These are phyloP conservation scores for Trididemnum clinides DNA, from an alignment of 23 tunicate species.

Conservation along the genomic window DNA sequence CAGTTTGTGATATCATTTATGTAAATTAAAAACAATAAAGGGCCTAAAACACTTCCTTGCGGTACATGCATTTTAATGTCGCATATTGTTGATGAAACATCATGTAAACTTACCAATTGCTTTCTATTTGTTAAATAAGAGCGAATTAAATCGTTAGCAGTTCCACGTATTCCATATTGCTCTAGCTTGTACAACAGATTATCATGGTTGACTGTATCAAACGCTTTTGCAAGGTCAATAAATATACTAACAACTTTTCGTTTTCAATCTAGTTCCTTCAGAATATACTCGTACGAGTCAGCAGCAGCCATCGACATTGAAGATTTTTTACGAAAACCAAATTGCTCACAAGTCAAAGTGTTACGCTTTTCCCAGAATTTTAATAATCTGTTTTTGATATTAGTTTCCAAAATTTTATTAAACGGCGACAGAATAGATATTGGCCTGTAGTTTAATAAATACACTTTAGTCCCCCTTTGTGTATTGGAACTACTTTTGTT, in stretches of 20 bases:
- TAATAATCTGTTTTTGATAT: too few relatives aligned
- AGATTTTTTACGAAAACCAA: too few relatives aligned
- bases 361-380: too few relatives aligned
- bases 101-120: not conserved
- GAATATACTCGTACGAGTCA: too few relatives aligned
- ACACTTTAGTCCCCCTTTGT: too few relatives aligned
- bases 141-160: not conserved
- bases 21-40: constrained; percentile 4
- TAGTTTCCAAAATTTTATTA: too few relatives aligned
- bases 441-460: too few relatives aligned
- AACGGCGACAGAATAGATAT: too few relatives aligned
- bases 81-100: not conserved
- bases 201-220: constrained; percentile 25
- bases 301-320: too few relatives aligned
- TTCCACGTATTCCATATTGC: constrained; percentile 13
- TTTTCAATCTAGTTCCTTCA: not conserved
- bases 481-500: too few relatives aligned
- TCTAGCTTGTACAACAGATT: constrained; percentile 10
- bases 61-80: not conserved
- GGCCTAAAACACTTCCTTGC: constrained; percentile 25
- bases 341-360: too few relatives aligned
- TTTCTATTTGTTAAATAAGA: constrained; percentile 5
- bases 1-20: constrained; percentile 16
- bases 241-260: not conserved
- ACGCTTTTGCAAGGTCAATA: constrained; percentile 25